Evolutionary conservation across 2,888 invertebrate species (phyloP).

Genomic region (Leucoptera coffeella): DNA sequence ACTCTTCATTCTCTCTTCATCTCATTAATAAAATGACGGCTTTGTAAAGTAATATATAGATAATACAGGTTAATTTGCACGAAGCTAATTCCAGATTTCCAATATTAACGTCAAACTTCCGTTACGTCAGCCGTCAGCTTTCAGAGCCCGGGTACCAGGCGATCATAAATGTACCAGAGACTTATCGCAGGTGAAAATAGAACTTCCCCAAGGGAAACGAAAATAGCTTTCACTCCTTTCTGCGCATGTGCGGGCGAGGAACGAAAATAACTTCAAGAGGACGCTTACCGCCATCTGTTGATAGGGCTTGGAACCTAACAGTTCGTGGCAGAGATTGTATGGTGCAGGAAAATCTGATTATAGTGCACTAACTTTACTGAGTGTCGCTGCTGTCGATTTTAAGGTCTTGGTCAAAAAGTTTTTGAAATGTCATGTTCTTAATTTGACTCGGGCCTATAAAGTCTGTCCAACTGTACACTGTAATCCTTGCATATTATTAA

Average conservation of each 20-base stretch:
- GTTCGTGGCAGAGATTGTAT: too few relatives aligned
- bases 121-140: slow-evolving; percentile 43
- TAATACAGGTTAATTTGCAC: too few relatives aligned
- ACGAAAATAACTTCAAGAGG: neutral
- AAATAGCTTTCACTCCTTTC: slow-evolving; percentile 17
- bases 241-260: slow-evolving; percentile 8
- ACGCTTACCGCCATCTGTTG: slow-evolving; percentile 10
- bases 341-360: too few relatives aligned
- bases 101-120: slow-evolving; percentile 11
- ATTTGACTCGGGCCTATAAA: too few relatives aligned
- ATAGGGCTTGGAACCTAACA: neutral
- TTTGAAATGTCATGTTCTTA: too few relatives aligned
- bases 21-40: neutral
- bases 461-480: too few relatives aligned
- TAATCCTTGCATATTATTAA: too few relatives aligned
- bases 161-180: slow-evolving; percentile 17
- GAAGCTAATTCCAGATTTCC: neutral
- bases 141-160: slow-evolving; percentile 33
- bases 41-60: too few relatives aligned
- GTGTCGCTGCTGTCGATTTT: too few relatives aligned
- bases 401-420: too few relatives aligned
- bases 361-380: too few relatives aligned
- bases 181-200: slow-evolving; percentile 32
- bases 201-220: slow-evolving; percentile 17
- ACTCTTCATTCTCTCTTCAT: too few relatives aligned